Conservation (phyloP, 2,888 invertebrate genomes). For the Drosophila quinaria region DNA sequence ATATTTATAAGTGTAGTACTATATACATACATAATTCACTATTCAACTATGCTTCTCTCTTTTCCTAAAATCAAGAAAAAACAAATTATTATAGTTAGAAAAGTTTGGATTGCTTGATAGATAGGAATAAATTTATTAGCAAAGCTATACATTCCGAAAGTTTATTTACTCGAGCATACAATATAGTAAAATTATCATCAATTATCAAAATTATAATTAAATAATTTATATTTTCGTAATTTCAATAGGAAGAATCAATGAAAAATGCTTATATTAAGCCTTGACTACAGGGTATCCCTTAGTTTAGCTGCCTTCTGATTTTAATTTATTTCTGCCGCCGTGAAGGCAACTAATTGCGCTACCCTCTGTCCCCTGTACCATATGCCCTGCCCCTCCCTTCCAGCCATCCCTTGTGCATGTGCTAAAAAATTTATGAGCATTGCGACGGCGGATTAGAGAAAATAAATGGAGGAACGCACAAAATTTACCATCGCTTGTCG, state of each 20-base stretch:
- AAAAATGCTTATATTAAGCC: background rate
- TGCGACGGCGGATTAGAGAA: conserved; percentile 51
- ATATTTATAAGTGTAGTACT: too few species aligned
- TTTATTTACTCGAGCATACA: too few species aligned
- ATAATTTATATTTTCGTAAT: background rate
- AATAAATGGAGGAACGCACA: conserved; percentile 25
- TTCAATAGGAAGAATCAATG: background rate
- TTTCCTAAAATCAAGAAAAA: too few species aligned
- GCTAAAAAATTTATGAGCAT: conserved; percentile 66
- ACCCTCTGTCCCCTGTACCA: conserved; percentile 6
- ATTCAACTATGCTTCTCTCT: too few species aligned
- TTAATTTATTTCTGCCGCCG: conserved; percentile 16
- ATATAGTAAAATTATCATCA: background rate
- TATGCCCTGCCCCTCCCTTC: background rate
- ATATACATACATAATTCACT: too few species aligned
- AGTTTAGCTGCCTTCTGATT: background rate
- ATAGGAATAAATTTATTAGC: too few species aligned
- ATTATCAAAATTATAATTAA: background rate
- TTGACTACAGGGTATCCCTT: background rate
- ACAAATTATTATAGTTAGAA: too few species aligned
- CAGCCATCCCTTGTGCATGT: conserved; percentile 49
- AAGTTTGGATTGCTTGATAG: too few species aligned
- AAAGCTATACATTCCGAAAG: too few species aligned
- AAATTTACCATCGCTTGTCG: conserved; percentile 55
- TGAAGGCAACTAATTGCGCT: conserved; percentile 71